Evolutionary conservation across 2,888 invertebrate genomes (phyloP), one percentile per base, ranked within the genome.

Genomic region (Drosophila lacicola): DNA sequence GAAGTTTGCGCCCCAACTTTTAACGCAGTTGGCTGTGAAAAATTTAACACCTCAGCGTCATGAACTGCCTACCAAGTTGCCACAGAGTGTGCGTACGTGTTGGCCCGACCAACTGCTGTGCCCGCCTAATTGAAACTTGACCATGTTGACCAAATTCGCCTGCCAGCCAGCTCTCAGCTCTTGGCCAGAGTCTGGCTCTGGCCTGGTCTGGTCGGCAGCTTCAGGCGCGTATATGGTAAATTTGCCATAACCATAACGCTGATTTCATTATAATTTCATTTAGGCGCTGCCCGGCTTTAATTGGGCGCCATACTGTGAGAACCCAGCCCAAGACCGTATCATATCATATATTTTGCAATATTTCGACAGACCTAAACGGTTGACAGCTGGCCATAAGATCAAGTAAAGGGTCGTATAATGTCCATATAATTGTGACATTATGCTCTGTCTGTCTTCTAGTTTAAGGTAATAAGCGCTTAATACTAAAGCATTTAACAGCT

Each of bases 221-320:
- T 5, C 29, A 29, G 55, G 36, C 42, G 70, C 90, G 78, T 89
- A 88, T 82, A 88, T 90, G 90, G 91, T 81, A 89, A 91, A 89
- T 87, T 89, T 81, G 79, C 90, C 91, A 90, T 90, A 85, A 86
- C 89, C 90, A 89, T 83, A 85, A 83, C 75, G 82, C 80, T 71
- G 85, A 88, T 89, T 84, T 81, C 85, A 85, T 89, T 85, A 88
- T 78, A 87, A 89, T 84, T 89, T 74, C 54, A 88, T 86, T 89
- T 86, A 85, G 88, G 88, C 80, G 68, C 80, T 81, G 89, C 68
- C 67, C 67, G 76, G 66, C 73, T 78, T 80, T 90, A 90, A 82
- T 89, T 90, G 88, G 78, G 69, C 82, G 77, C 78, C 88, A 76
- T 73, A 81, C 90, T 89, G 88, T 88, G 88, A 90, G 88, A 88